A percentile compares a stretch with the other conserved stretches of the same genome.
Evolutionary conservation across 2,888 invertebrate genomes (phyloP).

Genomic region (Sarcophaga caerulescens): DNA sequence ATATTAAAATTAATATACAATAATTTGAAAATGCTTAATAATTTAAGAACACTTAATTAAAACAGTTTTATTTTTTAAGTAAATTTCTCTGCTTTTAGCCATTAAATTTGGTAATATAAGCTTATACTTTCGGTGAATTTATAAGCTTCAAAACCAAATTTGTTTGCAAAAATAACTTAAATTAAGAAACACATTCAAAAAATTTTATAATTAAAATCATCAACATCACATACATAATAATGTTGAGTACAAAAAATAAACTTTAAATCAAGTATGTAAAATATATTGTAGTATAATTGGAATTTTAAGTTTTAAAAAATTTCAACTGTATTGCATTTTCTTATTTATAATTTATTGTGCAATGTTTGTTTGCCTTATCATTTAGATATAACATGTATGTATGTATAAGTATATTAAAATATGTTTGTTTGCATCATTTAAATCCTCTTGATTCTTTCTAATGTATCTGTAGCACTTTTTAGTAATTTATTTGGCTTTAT

Average conservation of each 20-base stretch:
- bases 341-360: conserved; percentile 3
- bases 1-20: conserved; percentile 13
- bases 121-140: conserved; percentile 39
- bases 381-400: neutral
- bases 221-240: conserved; percentile 49
- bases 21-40: neutral
- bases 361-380: neutral
- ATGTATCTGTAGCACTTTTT: conserved; percentile 6
- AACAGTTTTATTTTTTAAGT: neutral
- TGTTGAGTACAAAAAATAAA: neutral
- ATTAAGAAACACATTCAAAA: conserved; percentile 58
- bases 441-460: conserved; percentile 13
- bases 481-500: neutral
- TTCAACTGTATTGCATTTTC: conserved; percentile 28
- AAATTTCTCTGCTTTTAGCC: conserved; percentile 50
- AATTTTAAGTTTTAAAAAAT: conserved; percentile 5
- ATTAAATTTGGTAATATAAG: conserved; percentile 54
- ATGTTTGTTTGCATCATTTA: conserved; percentile 5
- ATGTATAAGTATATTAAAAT: conserved; percentile 4
- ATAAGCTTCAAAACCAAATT: conserved; percentile 57
- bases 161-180: conserved; percentile 26
- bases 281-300: neutral
- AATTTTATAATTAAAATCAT: conserved; percentile 52
- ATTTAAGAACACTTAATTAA: conserved; percentile 14
- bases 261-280: conserved; percentile 3